A percentile compares a stretch with the other conserved stretches of the same genome.
Conservation (phyloP, 2,888 invertebrate genomes). For the Nasonovia ribisnigri region DNA sequence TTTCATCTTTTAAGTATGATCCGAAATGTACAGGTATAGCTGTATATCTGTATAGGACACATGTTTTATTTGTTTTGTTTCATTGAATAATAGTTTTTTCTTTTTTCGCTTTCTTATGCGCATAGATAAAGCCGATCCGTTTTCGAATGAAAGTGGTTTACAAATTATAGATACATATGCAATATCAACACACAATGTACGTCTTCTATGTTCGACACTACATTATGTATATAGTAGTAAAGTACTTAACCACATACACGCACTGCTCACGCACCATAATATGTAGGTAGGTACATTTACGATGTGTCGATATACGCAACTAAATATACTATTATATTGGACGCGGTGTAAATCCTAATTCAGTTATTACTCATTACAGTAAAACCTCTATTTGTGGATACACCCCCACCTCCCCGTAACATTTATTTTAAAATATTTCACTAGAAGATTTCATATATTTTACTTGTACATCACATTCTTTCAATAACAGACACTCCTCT, state of each 20-base stretch:
- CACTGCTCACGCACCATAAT: not conserved
- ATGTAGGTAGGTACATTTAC: not conserved
- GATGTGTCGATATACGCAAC: not conserved
- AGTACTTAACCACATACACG: not conserved
- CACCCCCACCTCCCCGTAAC: not conserved
- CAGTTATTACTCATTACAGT: not conserved
- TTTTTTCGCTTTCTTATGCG: not conserved
- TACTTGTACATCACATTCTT: not conserved
- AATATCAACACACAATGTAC: not conserved
- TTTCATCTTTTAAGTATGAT: not conserved
- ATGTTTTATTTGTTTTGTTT: not conserved
- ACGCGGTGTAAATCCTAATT: not conserved
- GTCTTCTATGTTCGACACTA: not conserved
- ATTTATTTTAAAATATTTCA: not conserved
- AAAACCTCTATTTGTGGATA: not conserved
- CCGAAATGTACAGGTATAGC: not conserved
- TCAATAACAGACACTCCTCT: not conserved
- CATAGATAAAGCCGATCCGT: not conserved
- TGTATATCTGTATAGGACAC: not conserved
- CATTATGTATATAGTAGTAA: not conserved
- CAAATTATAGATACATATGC: not conserved
- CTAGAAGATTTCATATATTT: not conserved
- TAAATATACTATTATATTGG: not conserved
- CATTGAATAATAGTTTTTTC: not conserved
- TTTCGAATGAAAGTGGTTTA: constrained; percentile 1